Evolutionary conservation across 2,113 vertebrate genomes (phyloP).

Genomic region (Agapornis roseicollis): DNA sequence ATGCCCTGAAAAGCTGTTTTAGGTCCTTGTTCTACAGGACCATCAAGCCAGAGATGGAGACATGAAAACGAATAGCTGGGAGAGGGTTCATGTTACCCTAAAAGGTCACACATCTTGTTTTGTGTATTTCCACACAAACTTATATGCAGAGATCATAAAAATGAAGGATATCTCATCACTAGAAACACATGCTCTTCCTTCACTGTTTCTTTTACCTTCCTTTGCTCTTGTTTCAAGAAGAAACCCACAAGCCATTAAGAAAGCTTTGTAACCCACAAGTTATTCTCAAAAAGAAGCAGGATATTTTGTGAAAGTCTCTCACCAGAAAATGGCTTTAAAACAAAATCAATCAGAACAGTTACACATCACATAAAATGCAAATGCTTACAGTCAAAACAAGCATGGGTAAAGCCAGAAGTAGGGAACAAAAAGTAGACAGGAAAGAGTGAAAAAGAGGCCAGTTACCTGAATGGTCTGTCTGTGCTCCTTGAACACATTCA

Average conservation of each 20-base stretch:
- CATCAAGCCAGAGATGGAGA: background rate
- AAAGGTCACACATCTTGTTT: background rate
- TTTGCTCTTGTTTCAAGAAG: background rate
- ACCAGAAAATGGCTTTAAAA: background rate
- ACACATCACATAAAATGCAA: background rate
- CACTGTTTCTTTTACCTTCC: background rate
- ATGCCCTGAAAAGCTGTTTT: background rate
- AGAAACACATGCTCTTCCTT: background rate
- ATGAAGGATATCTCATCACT: background rate
- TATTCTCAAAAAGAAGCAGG: background rate
- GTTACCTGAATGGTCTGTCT: constrained; percentile 96
- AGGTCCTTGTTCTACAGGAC: background rate
- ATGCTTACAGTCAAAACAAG: background rate
- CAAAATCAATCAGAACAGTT: background rate
- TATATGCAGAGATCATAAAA: background rate
- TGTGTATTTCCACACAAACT: background rate
- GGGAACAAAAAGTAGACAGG: background rate
- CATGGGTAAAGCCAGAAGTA: background rate
- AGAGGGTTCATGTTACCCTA: background rate
- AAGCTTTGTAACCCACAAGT: background rate
- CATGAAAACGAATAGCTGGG: background rate
- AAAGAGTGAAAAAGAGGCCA: background rate
- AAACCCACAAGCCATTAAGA: background rate
- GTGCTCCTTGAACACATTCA: constrained; percentile 97
- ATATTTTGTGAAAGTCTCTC: background rate